These are phyloP conservation scores for Hyles lineata DNA, from an alignment of 2,888 invertebrate species.

Conservation along the genomic window DNA sequence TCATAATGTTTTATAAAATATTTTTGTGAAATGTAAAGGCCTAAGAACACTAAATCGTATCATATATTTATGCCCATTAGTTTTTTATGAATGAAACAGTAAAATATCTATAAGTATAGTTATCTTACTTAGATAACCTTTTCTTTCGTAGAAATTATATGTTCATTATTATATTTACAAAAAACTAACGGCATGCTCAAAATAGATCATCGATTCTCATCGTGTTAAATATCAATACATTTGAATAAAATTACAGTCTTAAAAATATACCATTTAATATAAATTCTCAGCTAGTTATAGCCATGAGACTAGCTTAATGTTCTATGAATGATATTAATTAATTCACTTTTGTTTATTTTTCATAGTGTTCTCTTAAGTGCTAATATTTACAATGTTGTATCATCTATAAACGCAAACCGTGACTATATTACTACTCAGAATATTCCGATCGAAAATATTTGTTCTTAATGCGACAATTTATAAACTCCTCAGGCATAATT, in stretches of 20 bases:
- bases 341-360: background rate
- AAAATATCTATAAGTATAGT: background rate
- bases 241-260: no score
- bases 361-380: background rate
- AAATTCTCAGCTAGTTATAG: no score
- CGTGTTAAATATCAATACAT: no score
- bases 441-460: background rate
- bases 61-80: background rate
- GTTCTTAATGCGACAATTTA: background rate
- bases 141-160: slow-evolving; percentile 16
- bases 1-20: no score
- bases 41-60: background rate
- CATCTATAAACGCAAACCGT: background rate
- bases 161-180: background rate
- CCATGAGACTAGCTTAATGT: no score
- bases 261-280: no score
- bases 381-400: background rate
- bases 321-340: background rate
- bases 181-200: background rate
- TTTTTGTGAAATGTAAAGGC: background rate
- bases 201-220: background rate
- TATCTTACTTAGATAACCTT: slow-evolving; percentile 28
- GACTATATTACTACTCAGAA: background rate
- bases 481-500: background rate
- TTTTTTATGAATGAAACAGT: slow-evolving; percentile 18